These are phyloP conservation scores for Rotaria macrura DNA, from an alignment of 2,888 invertebrate genomes.

Conservation along the genomic window DNA sequence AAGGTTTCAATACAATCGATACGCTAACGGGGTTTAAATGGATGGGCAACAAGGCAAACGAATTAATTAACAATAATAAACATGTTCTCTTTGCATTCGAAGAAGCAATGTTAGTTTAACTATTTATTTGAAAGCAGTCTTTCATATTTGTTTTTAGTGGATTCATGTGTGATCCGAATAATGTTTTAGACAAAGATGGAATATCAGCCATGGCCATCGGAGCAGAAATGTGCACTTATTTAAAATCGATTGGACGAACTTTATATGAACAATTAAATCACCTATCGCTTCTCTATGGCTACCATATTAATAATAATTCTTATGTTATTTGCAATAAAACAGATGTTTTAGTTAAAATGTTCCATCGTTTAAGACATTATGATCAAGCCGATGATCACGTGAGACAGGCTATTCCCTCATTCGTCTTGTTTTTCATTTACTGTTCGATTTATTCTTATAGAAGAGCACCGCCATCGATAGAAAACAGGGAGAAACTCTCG, in stretches of 20 bases:
- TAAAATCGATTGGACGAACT: conserved; percentile 53
- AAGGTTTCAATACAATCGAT: conserved; percentile 69
- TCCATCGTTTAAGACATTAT: conserved; percentile 69
- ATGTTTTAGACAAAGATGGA: conserved; percentile 89
- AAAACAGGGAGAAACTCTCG: background rate
- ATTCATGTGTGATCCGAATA: conserved; percentile 73
- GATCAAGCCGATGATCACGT: conserved; percentile 51
- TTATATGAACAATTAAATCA: conserved; percentile 57
- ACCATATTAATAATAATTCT: conserved; percentile 73
- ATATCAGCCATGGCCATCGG: conserved; percentile 73
- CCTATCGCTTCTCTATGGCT: conserved; percentile 66
- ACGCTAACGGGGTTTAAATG: conserved; percentile 98
- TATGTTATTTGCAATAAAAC: conserved; percentile 77
- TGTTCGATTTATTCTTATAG: no score
- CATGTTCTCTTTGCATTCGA: conserved; percentile 84
- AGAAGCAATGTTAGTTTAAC: conserved; percentile 66
- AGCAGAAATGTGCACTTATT: conserved; percentile 64
- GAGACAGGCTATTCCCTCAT: no score
- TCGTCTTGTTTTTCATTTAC: no score
- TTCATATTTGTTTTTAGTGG: conserved; percentile 46
- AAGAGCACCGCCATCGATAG: background rate
- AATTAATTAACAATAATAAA: conserved; percentile 63
- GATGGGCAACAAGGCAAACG: conserved; percentile 81
- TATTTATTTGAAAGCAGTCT: no score
- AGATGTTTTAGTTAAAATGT: conserved; percentile 62